Conservation (phyloP, 23 tunicate species). For the Oikopleura vanhoeffeni region DNA sequence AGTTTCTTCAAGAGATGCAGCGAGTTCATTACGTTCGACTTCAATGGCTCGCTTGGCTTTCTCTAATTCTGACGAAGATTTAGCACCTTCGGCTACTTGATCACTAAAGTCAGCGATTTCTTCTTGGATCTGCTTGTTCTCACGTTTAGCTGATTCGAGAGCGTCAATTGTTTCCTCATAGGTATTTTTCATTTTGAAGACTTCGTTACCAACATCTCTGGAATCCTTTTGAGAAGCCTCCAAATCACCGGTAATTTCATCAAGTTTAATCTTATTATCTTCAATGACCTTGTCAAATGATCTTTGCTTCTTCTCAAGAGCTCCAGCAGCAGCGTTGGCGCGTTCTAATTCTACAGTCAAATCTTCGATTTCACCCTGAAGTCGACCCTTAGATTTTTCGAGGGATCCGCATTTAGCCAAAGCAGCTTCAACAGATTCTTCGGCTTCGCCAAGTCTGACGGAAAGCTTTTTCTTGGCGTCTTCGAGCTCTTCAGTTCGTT, state of each 20-base stretch:
- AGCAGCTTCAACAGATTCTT: constrained; percentile 74
- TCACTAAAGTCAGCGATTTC: constrained; percentile 74
- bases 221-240: constrained; percentile 59
- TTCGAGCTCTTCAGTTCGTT: too few species aligned
- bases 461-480: too few species aligned
- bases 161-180: too few species aligned
- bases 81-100: constrained; percentile 70
- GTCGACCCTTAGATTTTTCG: constrained; percentile 76
- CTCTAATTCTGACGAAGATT: constrained; percentile 32
- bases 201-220: constrained; percentile 55
- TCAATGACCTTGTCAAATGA: constrained; percentile 86
- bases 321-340: constrained; percentile 62
- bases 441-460: too few species aligned
- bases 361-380: constrained; percentile 70
- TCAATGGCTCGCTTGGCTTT: constrained; percentile 97
- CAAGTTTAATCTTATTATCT: constrained; percentile 42
- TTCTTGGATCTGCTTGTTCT: constrained; percentile 38
- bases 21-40: constrained; percentile 65
- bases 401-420: constrained; percentile 91
- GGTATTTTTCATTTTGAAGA: constrained; percentile 29
- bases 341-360: constrained; percentile 57
- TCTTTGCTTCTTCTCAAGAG: constrained; percentile 82
- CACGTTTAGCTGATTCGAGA: too few species aligned
- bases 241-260: constrained; percentile 65
- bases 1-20: constrained; percentile 83